phyloP scores from a whole-genome alignment of 2,113 vertebrate species.

The Thomomys bottae region DNA sequence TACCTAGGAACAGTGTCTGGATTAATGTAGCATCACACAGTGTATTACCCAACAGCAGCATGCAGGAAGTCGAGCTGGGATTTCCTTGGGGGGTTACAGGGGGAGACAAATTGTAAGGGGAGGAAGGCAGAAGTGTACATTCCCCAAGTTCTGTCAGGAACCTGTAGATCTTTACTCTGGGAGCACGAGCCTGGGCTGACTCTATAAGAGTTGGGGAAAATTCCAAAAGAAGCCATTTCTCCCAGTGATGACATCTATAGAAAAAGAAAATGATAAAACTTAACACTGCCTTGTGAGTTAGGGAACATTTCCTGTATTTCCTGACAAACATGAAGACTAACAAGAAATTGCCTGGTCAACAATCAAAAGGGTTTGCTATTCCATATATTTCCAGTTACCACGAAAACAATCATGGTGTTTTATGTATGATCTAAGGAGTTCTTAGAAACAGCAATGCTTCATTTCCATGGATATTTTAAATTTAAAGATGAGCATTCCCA shows the following conservation, averaged over 20 bases:
- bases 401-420: not conserved
- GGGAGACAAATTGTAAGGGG: too few species aligned
- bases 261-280: not conserved
- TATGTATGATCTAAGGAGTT: not conserved
- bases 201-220: not conserved
- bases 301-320: not conserved
- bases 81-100: too few species aligned
- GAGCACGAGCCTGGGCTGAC: too few species aligned
- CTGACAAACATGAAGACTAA: too few species aligned
- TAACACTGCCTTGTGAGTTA: not conserved
- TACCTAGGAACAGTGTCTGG: fast-evolving
- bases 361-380: not conserved
- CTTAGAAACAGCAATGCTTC: not conserved
- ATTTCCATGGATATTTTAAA: not conserved
- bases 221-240: not conserved
- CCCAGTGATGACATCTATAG: not conserved
- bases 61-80: too few species aligned
- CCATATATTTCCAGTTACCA: not conserved
- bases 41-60: too few species aligned
- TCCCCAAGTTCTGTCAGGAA: not conserved
- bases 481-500: not conserved
- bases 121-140: too few species aligned
- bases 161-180: not conserved
- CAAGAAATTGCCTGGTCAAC: not conserved
- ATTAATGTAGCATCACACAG: not conserved